phyloP scores from a whole-genome alignment of 2,888 invertebrate genomes.

The Arrhopalites spinosus region DNA sequence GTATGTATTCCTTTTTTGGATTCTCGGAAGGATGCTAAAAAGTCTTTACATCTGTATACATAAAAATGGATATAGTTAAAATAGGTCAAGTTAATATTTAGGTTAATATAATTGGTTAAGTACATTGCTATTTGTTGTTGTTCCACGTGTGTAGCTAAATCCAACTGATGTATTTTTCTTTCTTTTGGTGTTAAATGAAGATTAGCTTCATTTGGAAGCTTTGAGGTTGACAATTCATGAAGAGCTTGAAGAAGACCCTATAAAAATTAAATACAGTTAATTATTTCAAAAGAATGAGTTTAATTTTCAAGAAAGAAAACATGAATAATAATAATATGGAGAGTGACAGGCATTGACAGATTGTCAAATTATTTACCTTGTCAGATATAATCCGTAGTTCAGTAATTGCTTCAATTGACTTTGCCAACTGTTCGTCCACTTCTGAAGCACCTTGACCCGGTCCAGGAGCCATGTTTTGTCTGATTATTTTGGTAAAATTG shows the following conservation, averaged over 20 bases:
- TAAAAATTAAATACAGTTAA: slow-evolving; percentile 14
- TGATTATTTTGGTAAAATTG: background rate
- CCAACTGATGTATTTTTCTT: slow-evolving; percentile 44
- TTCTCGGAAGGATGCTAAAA: slow-evolving; percentile 74
- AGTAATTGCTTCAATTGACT: slow-evolving; percentile 23
- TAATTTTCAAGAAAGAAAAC: background rate
- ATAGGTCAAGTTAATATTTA: too few relatives aligned
- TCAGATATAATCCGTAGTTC: slow-evolving; percentile 31
- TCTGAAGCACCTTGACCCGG: background rate
- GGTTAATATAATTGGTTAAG: too few relatives aligned
- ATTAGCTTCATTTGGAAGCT: slow-evolving; percentile 24
- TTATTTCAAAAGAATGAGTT: too few relatives aligned
- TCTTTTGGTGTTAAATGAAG: slow-evolving; percentile 29
- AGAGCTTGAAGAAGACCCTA: slow-evolving; percentile 33
- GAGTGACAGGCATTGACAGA: background rate
- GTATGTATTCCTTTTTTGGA: slow-evolving; percentile 77
- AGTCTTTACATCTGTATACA: slow-evolving; percentile 60
- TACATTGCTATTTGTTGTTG: slow-evolving; percentile 41
- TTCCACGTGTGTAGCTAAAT: slow-evolving; percentile 48
- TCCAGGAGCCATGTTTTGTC: background rate
- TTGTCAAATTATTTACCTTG: slow-evolving; percentile 24
- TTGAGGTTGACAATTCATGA: slow-evolving; percentile 31
- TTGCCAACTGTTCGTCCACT: slow-evolving; percentile 9
- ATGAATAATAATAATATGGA: background rate
- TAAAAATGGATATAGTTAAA: background rate